Evolutionary conservation across 2,797 vertebrate genomes (phyloP).

Genomic region (Hoplostethus atlanticus): DNA sequence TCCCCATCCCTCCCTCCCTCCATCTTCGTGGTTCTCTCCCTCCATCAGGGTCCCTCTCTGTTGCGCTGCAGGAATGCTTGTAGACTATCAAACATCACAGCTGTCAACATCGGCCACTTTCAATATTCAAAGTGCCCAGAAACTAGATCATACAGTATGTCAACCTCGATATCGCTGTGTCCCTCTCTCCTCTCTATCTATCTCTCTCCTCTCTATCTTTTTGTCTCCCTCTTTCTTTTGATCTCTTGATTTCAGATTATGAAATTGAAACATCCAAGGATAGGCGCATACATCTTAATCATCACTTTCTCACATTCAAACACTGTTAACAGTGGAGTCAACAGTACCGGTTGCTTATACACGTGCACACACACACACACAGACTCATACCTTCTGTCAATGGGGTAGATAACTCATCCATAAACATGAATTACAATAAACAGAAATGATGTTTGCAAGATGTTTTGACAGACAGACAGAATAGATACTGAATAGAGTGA

Average conservation of each 20-base stretch:
- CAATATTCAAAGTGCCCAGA: slow-evolving; percentile 22
- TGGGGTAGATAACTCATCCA: slow-evolving; percentile 56
- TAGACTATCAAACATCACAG: slow-evolving; percentile 21
- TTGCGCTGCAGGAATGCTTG: neutral
- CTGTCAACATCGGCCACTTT: slow-evolving; percentile 28
- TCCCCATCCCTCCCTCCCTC: neutral
- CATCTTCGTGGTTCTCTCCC: neutral
- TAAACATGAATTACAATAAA: slow-evolving; percentile 67
- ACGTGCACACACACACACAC: slow-evolving; percentile 6
- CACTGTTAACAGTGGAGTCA: too few species aligned
- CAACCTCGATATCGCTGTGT: neutral
- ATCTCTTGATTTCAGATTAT: neutral
- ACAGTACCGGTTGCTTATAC: too few species aligned
- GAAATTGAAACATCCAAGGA: slow-evolving; percentile 14
- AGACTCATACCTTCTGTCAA: slow-evolving; percentile 35
- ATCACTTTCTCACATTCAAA: neutral
- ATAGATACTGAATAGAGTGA: neutral
- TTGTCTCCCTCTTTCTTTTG: neutral
- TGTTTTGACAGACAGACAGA: slow-evolving; percentile 52
- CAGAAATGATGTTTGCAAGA: slow-evolving; percentile 57
- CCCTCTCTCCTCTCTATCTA: neutral
- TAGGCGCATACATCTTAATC: slow-evolving; percentile 29
- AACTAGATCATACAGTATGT: slow-evolving; percentile 15
- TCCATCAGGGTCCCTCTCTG: neutral
- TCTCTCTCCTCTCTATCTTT: too few species aligned